Percentiles rank a stretch among this genome's conserved stretches.
These are phyloP conservation scores for Centropristis striata DNA, from an alignment of 2,113 vertebrate species.

Conservation along the genomic window DNA sequence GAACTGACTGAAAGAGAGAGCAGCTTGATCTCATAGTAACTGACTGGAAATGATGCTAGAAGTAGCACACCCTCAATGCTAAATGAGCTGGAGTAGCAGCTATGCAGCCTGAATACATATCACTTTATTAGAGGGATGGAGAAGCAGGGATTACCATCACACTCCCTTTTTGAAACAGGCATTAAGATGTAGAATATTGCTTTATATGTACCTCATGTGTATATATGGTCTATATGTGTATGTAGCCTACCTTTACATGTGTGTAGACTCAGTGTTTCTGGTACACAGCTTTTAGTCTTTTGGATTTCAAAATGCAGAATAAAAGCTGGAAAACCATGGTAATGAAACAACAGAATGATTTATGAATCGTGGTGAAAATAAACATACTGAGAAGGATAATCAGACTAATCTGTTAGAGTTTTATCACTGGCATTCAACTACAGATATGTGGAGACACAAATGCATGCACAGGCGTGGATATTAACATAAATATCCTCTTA, in stretches of 20 bases:
- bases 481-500: conserved; percentile 48
- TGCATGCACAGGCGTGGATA: conserved; percentile 6
- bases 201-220: not conserved
- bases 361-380: not conserved
- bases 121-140: conserved; percentile 20
- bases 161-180: not conserved
- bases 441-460: conserved; percentile 1
- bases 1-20: not conserved
- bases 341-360: not conserved
- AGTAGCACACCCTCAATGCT: conserved; percentile 23
- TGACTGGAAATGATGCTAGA: conserved; percentile 25
- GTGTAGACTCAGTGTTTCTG: not conserved
- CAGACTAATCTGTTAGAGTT: conserved; percentile 5
- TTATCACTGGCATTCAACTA: not conserved
- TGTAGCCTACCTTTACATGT: not conserved
- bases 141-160: not conserved
- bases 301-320: not conserved
- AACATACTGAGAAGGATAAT: conserved; percentile 2
- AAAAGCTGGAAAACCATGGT: not conserved
- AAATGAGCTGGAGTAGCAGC: conserved; percentile 45
- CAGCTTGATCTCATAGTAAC: conserved; percentile 38
- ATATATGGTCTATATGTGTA: not conserved
- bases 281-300: not conserved
- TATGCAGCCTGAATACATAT: conserved; percentile 51
- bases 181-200: not conserved